Evolutionary conservation across 2,113 vertebrate species (phyloP), one percentile per base, ranked within the genome.

Genomic region (Pteruthius melanotis): DNA sequence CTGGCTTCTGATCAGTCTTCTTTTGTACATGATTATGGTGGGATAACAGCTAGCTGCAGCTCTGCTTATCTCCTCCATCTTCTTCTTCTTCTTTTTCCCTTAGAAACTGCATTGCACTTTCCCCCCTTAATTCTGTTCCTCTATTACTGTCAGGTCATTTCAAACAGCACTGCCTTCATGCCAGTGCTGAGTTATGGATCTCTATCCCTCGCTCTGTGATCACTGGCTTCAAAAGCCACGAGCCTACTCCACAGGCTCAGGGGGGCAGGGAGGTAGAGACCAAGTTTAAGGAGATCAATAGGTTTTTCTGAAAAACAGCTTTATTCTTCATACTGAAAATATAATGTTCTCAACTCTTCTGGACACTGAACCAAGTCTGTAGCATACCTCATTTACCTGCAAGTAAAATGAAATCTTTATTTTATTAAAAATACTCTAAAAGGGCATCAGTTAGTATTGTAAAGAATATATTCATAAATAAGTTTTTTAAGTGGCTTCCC

Each of bases 391-490:
- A 86, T 87, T 89, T 87, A 86, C 80, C 90, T 94, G 84, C 56
- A 96, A 93, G 68, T 31, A 86, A 86, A 96, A 90, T 7, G 57
- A 93, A 95, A 89, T 47, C 75, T 94, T 95, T 63, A 44, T 91
- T 96, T 80, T 87, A 94, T 75, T 89, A 79, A 78, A 93, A 90
- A 78, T 64, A 44, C 15, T 78, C n/a, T 57, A n/a, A 40, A 88
- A 78, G 19, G 23, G 24, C 47, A 94, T 75, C 26, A 74, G 15
- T 57, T 63, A 59, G 14, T 70, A 60, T 50, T 59, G 30, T 40
- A 52, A 80, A 78, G 24, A 71, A 80, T n/a, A 77, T 13, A 65
- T n/a, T 54, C 2, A 20, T 21, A 71, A 4, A 79, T 37, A 28
- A 47, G 10, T 27, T 88, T 56, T 53, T 61, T 3, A 78, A 76